phyloP scores from a whole-genome alignment of 2,888 invertebrate genomes.

The Pristionchus mayeri region DNA sequence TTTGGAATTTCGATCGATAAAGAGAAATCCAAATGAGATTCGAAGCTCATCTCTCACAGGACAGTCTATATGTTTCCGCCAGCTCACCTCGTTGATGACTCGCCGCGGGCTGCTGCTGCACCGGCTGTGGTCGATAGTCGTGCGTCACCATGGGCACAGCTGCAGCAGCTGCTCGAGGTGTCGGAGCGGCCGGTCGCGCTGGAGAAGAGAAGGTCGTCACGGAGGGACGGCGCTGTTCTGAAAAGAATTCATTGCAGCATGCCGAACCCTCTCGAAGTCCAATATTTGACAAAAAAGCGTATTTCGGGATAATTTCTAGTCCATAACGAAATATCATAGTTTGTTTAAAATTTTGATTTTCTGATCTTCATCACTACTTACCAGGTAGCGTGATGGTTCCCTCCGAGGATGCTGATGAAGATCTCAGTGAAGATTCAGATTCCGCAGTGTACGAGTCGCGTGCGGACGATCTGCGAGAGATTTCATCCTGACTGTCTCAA shows the following conservation, averaged over 20 bases:
- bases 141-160: background rate
- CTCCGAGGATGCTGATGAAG: conserved; percentile 30
- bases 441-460: conserved; percentile 31
- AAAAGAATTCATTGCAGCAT: background rate
- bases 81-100: background rate
- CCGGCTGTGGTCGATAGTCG: conserved; percentile 8
- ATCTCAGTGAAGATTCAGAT: conserved; percentile 7
- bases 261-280: no score
- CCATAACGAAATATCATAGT: no score
- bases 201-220: conserved; percentile 31
- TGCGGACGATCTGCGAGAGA: conserved; percentile 3
- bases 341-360: no score
- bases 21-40: no score
- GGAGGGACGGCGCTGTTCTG: background rate
- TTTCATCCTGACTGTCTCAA: background rate
- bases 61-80: no score
- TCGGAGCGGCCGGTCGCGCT: conserved; percentile 23
- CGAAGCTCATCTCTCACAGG: no score
- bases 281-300: no score
- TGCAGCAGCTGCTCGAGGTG: conserved; percentile 28
- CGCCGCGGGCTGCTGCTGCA: background rate
- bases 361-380: no score
- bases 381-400: conserved; percentile 32
- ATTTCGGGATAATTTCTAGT: no score
- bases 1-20: no score